phyloP scores from a whole-genome alignment of 1,140 invertebrate genomes.

The Anastrepha ludens region DNA sequence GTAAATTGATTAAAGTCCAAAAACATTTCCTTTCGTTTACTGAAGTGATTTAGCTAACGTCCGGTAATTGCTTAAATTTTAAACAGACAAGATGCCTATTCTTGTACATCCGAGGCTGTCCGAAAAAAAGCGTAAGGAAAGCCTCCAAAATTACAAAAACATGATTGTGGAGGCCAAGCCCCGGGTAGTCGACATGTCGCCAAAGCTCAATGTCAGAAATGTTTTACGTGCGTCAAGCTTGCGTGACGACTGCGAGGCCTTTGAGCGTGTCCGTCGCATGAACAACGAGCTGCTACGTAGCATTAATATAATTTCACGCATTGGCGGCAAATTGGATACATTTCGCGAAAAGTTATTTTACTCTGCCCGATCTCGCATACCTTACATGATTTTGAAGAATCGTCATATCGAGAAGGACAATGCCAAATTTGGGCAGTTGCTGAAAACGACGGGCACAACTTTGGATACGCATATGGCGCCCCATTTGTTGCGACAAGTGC shows the following conservation, averaged over 20 bases:
- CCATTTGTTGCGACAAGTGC: conserved; percentile 6
- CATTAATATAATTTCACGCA: conserved; percentile 21
- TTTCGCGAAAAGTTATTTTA: background rate
- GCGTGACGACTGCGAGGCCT: background rate
- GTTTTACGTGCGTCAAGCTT: background rate
- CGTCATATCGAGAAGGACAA: conserved; percentile 1
- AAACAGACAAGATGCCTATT: too few species aligned
- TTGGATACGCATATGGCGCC: conserved; percentile 1
- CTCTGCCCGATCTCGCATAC: background rate
- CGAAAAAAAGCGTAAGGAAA: background rate
- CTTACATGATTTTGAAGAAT: background rate
- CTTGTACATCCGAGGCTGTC: background rate
- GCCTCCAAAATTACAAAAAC: background rate
- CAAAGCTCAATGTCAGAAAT: conserved; percentile 15
- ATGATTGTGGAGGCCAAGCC: background rate
- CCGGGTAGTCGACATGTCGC: background rate
- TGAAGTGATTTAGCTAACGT: background rate
- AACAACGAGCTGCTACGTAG: conserved; percentile 39
- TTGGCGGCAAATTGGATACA: conserved; percentile 27
- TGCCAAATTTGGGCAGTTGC: background rate
- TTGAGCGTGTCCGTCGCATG: conserved; percentile 30
- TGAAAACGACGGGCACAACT: background rate
- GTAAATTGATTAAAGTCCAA: background rate
- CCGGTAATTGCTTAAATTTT: too few species aligned
- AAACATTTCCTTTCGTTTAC: too few species aligned